Conservation (phyloP, 2,797 vertebrate species). For the Dicrostonyx torquatus region DNA sequence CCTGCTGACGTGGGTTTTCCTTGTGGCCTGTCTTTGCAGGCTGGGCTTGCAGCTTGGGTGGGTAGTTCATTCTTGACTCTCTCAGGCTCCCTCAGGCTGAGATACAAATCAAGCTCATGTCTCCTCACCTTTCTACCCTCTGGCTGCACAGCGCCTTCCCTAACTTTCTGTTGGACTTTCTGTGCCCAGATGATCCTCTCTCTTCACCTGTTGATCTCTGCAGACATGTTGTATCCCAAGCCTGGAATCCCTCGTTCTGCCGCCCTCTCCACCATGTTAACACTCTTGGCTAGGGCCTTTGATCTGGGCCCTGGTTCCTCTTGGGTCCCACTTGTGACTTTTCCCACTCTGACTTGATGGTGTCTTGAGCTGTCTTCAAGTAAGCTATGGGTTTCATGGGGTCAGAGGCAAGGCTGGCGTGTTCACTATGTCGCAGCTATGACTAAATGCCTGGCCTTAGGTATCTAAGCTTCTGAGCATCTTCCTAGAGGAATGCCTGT, state of each 20-base stretch:
- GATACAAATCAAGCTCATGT: rapidly evolving
- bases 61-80: not conserved
- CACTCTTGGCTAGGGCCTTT: not conserved
- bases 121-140: not conserved
- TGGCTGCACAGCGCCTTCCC: rapidly evolving
- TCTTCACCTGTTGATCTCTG: not conserved
- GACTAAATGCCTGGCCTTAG: not conserved
- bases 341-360: not conserved
- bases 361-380: not conserved
- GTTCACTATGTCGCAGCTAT: not conserved
- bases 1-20: not conserved
- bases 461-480: not conserved
- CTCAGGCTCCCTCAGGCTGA: not conserved
- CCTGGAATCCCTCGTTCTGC: not conserved
- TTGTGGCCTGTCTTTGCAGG: not conserved
- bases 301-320: rapidly evolving
- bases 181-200: rapidly evolving
- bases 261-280: not conserved
- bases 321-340: not conserved
- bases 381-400: not conserved
- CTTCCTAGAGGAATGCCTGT: not conserved
- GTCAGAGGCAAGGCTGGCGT: not conserved
- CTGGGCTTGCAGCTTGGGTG: not conserved
- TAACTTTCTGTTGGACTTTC: too few relatives aligned
- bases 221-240: not conserved